Conservation (phyloP, 2,888 invertebrate species). For the Meta bourneti region DNA sequence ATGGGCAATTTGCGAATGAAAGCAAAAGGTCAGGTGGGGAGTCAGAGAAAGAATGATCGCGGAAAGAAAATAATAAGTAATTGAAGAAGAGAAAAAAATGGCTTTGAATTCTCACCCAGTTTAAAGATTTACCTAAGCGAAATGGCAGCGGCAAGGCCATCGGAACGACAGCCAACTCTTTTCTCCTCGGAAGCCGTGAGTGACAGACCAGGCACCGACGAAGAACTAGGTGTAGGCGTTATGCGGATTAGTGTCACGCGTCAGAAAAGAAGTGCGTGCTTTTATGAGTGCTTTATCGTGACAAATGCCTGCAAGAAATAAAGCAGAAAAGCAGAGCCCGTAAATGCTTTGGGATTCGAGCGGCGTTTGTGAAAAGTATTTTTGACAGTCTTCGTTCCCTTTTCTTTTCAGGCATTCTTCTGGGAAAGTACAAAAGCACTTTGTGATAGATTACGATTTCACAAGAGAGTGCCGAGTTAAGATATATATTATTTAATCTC, state of each 20-base stretch:
- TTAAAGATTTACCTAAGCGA: constrained; percentile 56
- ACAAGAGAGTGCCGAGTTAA: constrained; percentile 34
- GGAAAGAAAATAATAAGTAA: not conserved
- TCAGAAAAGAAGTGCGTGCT: constrained; percentile 59
- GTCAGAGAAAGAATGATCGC: constrained; percentile 15
- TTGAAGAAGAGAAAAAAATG: constrained; percentile 23
- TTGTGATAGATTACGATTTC: constrained; percentile 68
- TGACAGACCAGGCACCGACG: constrained; percentile 56
- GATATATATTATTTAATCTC: constrained; percentile 58
- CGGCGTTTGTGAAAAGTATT: constrained; percentile 25
- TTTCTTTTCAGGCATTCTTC: constrained; percentile 49
- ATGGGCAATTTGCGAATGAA: constrained; percentile 45
- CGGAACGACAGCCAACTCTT: constrained; percentile 37
- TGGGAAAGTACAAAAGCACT: constrained; percentile 51
- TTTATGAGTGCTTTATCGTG: constrained; percentile 69
- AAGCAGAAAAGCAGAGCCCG: constrained; percentile 58
- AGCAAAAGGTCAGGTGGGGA: constrained; percentile 45
- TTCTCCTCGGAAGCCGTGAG: constrained; percentile 59
- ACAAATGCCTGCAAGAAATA: constrained; percentile 61
- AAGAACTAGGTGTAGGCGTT: constrained; percentile 72
- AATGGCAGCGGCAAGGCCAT: constrained; percentile 66
- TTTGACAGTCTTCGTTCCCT: constrained; percentile 56
- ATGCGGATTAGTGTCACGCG: constrained; percentile 69
- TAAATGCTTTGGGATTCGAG: constrained; percentile 57
- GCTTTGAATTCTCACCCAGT: constrained; percentile 49